Evolutionary conservation across 2,797 vertebrate species (phyloP).

Genomic region (Orestias chungarensis): DNA sequence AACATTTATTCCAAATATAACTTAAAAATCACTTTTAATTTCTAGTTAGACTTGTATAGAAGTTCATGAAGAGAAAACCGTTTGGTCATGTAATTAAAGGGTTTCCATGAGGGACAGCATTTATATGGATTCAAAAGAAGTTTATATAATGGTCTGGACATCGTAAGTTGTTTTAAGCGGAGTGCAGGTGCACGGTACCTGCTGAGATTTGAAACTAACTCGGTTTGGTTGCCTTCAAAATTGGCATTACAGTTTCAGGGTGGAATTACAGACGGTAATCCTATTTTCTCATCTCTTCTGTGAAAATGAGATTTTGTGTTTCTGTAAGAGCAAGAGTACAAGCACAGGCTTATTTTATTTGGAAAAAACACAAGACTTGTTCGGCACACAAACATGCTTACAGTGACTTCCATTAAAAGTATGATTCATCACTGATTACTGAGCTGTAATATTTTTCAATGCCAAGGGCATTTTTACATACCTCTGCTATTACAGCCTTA

Average conservation of each 20-base stretch:
- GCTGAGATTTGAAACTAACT: slow-evolving; percentile 43
- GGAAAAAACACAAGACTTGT: neutral
- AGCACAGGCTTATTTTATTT: neutral
- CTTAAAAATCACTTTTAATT: neutral
- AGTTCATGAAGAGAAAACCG: slow-evolving; percentile 16
- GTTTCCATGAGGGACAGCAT: slow-evolving; percentile 19
- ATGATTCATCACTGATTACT: neutral
- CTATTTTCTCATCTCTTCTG: slow-evolving; percentile 22
- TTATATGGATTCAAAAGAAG: slow-evolving; percentile 45
- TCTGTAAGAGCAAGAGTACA: neutral
- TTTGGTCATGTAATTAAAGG: slow-evolving; percentile 5
- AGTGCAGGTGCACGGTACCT: slow-evolving; percentile 39
- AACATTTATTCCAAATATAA: neutral
- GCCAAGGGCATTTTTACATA: neutral
- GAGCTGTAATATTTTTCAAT: neutral
- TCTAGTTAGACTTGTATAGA: neutral
- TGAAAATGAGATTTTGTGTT: slow-evolving; percentile 14
- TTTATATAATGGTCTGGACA: slow-evolving; percentile 16
- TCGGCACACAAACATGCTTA: neutral
- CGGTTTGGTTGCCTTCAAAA: slow-evolving; percentile 35
- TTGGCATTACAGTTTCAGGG: slow-evolving; percentile 30
- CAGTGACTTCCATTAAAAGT: neutral
- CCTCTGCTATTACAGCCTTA: neutral
- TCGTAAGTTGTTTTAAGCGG: slow-evolving; percentile 28
- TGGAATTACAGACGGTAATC: slow-evolving; percentile 31